These are phyloP conservation scores for Acrossocheilus fasciatus DNA, from an alignment of 2,797 vertebrate genomes.

Conservation along the genomic window DNA sequence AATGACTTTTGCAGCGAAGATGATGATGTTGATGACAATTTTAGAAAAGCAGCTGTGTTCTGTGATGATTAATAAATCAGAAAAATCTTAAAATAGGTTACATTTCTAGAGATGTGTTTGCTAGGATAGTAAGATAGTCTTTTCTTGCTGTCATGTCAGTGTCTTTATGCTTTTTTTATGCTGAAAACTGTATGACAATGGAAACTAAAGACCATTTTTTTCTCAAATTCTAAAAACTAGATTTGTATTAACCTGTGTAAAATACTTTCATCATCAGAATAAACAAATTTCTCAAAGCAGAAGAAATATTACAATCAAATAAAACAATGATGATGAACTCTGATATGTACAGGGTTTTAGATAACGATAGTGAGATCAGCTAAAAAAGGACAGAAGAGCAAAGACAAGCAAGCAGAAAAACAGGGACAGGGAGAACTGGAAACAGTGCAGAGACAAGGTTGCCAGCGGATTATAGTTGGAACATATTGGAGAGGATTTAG, in stretches of 20 bases:
- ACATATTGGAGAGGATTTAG: constrained; percentile 1
- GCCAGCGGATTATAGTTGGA: not conserved
- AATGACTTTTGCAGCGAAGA: not conserved
- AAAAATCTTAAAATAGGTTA: not conserved
- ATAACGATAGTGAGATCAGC: not conserved
- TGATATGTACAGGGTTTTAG: not conserved
- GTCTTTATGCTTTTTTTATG: not conserved
- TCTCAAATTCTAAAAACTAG: not conserved
- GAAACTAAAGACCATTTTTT: not conserved
- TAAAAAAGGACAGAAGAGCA: not conserved
- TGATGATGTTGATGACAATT: constrained; percentile 19
- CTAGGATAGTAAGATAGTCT: not conserved
- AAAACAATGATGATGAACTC: not conserved
- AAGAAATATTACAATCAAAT: not conserved
- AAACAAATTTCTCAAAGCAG: not conserved
- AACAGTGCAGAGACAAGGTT: not conserved
- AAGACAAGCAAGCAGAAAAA: not conserved
- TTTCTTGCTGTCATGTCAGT: too few relatives aligned
- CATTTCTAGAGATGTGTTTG: too few relatives aligned
- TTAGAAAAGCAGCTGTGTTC: constrained; percentile 16
- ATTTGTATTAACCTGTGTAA: not conserved
- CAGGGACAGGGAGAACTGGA: not conserved
- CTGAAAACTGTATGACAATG: not conserved
- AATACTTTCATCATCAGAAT: not conserved
- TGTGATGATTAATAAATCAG: constrained; percentile 8